A percentile compares a stretch with the other conserved stretches of the same genome.
Evolutionary conservation across 23 tunicate genomes (phyloP).

Genomic region (Aplidium turbinatum): DNA sequence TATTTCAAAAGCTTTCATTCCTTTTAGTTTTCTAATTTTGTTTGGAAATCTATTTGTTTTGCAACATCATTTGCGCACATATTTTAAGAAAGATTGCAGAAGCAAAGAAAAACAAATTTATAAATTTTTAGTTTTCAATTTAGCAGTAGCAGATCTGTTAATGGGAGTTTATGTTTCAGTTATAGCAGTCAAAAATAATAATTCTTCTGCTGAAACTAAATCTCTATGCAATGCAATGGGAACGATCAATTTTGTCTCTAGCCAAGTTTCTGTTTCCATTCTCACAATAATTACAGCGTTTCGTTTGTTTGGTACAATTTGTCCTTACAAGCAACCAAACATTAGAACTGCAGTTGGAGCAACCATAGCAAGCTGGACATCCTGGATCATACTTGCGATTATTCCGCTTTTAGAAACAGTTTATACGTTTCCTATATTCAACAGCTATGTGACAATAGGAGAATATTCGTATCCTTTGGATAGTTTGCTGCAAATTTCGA

Average conservation of each 20-base stretch:
- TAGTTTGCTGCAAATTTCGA: no score
- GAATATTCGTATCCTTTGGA: no score
- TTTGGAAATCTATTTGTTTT: no score
- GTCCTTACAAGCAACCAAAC: not conserved
- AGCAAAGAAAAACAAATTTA: not conserved
- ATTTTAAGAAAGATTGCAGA: no score
- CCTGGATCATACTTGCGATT: not conserved
- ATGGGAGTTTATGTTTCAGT: no score
- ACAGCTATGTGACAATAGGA: no score
- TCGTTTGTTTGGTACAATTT: not conserved
- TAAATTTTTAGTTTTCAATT: not conserved
- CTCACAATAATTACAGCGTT: not conserved
- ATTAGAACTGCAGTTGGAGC: not conserved
- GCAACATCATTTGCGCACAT: no score
- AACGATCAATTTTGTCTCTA: not conserved
- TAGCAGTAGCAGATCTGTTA: conserved; percentile 4
- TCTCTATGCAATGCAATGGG: not conserved
- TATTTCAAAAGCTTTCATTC: no score
- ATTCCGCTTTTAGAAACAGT: not conserved
- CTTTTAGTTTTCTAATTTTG: no score
- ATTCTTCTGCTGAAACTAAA: not conserved
- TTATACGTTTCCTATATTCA: not conserved
- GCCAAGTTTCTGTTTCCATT: not conserved
- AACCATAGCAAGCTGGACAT: not conserved
- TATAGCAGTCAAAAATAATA: not conserved